phyloP scores from a whole-genome alignment of 2,888 invertebrate genomes.

The Toxonevra muliebris region DNA sequence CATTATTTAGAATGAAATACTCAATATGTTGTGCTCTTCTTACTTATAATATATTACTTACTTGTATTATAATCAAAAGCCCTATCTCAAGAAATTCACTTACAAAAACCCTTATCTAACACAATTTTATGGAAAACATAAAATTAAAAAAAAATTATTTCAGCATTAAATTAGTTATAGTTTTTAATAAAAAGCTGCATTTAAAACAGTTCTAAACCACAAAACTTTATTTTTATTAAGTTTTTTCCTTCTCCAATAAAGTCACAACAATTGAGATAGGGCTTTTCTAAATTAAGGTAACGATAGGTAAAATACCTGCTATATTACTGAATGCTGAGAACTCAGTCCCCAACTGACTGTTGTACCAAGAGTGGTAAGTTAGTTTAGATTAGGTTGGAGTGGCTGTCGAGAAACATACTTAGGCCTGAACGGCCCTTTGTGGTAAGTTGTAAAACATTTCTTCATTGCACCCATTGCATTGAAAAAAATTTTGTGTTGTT shows the following conservation, averaged over 20 bases:
- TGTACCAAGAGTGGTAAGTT: too few relatives aligned
- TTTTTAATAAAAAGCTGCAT: conserved; percentile 8
- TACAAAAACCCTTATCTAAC: not conserved
- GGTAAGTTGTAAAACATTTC: too few relatives aligned
- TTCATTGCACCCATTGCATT: too few relatives aligned
- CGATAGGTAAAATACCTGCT: too few relatives aligned
- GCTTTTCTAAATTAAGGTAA: not conserved
- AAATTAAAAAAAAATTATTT: not conserved
- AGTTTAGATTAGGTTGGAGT: too few relatives aligned
- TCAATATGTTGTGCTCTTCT: not conserved
- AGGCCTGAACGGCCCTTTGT: too few relatives aligned
- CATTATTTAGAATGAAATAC: not conserved
- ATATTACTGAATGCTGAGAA: too few relatives aligned
- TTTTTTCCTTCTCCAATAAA: not conserved
- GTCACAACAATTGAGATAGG: not conserved
- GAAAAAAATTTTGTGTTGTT: too few relatives aligned
- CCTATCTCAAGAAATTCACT: not conserved
- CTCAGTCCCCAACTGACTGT: too few relatives aligned
- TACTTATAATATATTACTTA: not conserved
- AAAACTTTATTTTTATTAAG: not conserved
- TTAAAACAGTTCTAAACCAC: not conserved
- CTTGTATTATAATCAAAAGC: not conserved
- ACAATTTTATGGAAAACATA: not conserved
- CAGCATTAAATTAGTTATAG: not conserved
- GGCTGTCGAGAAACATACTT: too few relatives aligned